Conservation (phyloP, 2,113 vertebrate species). For the Colius striatus region DNA sequence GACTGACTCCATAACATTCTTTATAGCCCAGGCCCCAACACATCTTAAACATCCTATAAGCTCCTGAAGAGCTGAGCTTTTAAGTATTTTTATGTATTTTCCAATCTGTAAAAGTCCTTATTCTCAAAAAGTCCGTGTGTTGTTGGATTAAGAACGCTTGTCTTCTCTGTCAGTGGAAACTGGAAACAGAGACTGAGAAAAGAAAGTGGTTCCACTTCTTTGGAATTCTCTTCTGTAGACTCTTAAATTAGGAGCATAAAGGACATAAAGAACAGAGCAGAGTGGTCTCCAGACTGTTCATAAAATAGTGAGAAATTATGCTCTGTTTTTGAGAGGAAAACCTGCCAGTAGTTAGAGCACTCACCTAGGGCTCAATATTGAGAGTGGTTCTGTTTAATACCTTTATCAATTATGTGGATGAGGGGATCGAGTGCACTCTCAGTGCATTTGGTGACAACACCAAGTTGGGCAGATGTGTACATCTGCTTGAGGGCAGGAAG, state of each 20-base stretch:
- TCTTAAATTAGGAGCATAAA: not conserved
- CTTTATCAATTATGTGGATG: no score
- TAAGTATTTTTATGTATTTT: not conserved
- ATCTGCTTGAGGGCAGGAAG: no score
- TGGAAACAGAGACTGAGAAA: not conserved
- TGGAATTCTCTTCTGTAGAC: not conserved
- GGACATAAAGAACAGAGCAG: not conserved
- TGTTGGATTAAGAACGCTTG: not conserved
- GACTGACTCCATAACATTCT: no score
- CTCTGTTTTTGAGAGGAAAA: not conserved
- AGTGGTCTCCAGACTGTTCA: not conserved
- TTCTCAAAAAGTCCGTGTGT: not conserved
- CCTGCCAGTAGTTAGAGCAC: not conserved
- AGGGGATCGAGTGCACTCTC: no score
- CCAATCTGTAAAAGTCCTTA: not conserved
- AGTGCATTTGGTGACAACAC: no score
- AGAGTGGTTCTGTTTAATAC: no score
- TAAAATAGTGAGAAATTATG: not conserved
- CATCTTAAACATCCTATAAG: not conserved
- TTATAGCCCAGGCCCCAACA: no score
- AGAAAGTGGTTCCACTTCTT: not conserved
- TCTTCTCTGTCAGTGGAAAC: not conserved
- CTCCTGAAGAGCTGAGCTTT: not conserved
- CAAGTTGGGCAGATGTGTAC: no score
- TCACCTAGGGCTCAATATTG: not conserved